Base-by-base conservation (phyloP, 1,140 invertebrate genomes). In the Belonocnema kinseyi region DNA sequence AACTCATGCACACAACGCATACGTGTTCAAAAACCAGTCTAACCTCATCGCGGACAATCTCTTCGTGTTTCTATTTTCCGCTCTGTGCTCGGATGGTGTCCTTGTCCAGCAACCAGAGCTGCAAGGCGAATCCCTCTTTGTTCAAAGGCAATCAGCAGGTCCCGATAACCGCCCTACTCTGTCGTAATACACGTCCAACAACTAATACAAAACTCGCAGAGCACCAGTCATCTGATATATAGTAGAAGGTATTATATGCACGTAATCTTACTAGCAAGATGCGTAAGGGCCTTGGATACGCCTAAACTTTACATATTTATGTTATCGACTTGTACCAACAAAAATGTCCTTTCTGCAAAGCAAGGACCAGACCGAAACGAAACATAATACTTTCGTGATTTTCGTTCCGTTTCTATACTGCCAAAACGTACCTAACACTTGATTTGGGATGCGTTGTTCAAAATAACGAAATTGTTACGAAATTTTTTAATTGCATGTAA, bases 1-100 rank as follows among this genome's bases (percentile, higher is more conserved):
- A 79, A 75, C 75, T 73, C 76, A 58, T 75, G 78, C 53, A 50
- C 50, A 72, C 50, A 58, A 50, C 84, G 82, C 86, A 87, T 82
- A 86, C 86, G 86, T 85, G 85, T 86, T 86, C 87, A 86, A 85
- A 85, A 91, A 91, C 90, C 90, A 90, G 90, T 91, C 87, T 91
- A 90, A 91, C 90, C 90, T 91, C 90, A 89, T 90, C 89, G 88
- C 85, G 88, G 89, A 88, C 88, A 90, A 90, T 90, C 89, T 91
- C 89, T 85, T 90, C 84, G 84, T 88, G 86, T 50, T 73, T 50
- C 72, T 17, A 73, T 66, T 46, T 61, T 77, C 79, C 79, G 61
- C 72, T 79, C 66, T 73, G 72, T 61, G 51, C 79, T 77, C 70
- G 78, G 78, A 80, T 75, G 77, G 19, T 50, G 77, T 89, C 88